Base-by-base conservation (phyloP, 30 jellyfish, hydroid and myxozoan species). In the Chironex yamaguchii region DNA sequence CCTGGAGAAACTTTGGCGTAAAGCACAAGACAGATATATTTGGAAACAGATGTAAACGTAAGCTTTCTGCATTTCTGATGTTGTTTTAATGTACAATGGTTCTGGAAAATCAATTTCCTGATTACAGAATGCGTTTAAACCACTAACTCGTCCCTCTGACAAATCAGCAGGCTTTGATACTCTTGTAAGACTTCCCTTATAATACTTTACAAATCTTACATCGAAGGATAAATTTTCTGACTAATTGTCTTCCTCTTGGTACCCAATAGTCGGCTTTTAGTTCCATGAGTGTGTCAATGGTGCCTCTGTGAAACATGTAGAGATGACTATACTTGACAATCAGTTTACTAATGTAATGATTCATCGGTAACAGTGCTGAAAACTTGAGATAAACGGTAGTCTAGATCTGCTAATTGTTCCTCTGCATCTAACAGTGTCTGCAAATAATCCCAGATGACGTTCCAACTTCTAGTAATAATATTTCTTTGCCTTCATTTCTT, bases 211-310 rank as follows among this genome's bases (percentile, higher is more conserved):
- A 70, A 70, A 70, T 34, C 23, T 33, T 11, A 34, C 75, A 70
- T 3, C 27, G 22, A 70, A 33, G 28, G 21, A 70, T 34, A 12
- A 70, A 3, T 34, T 70, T 70, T 35, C 27, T 70, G 22, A 70
- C 84, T 34, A 70, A 23, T 34, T 73, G 86, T 3, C 50, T 24
- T 21, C 76, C 86, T 49, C 0, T n/a, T n/a, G n/a, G n/a, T n/a
- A 73, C 50, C 86, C 86, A 73, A 73, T 73, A 73, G 29, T 73
- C 51, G 6, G 86, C 79, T 4, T 74, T 22, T 2, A 73, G 17
- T 49, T 73, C 86, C 21, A 74, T 27, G 4, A 73, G 30, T 6
- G 86, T 73, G 49, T 73, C 52, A 72, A 42, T 73, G 21, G 42
- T 49, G 49, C 86, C 86, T 0, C 67, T 12, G 30, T 73, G 77